Conservation (phyloP, 2,797 vertebrate species). For the Neomorphus geoffroyi region DNA sequence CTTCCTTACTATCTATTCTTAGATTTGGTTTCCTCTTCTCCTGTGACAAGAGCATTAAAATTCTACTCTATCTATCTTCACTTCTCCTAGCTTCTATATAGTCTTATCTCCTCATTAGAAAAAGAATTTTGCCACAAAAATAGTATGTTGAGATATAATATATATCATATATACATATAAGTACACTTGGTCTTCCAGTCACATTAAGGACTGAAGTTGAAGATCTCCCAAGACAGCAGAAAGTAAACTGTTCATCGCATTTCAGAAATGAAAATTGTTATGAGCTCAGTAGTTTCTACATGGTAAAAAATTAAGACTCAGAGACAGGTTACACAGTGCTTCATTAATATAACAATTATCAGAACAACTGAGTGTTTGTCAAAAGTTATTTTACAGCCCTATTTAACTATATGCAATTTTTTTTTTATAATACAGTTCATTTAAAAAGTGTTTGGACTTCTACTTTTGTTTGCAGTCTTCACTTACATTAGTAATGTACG, state of each 20-base stretch:
- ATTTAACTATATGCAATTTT: neutral
- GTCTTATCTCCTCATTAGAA: neutral
- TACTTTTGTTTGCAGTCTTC: neutral
- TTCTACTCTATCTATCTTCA: neutral
- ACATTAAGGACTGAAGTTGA: neutral
- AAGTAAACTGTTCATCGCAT: neutral
- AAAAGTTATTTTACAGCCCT: neutral
- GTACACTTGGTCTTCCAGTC: neutral
- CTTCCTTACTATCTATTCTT: neutral
- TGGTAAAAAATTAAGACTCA: neutral
- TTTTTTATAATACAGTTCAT: neutral
- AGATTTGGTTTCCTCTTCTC: neutral
- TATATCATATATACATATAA: neutral
- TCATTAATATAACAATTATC: neutral
- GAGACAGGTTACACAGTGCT: neutral
- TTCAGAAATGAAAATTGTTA: neutral
- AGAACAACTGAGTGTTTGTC: neutral
- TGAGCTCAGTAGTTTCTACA: neutral
- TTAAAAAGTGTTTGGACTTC: neutral
- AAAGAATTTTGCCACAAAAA: neutral
- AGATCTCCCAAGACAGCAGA: neutral
- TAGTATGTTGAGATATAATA: neutral
- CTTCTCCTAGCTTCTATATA: neutral
- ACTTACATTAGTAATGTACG: conserved; percentile 98
- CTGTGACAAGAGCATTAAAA: neutral